Evolutionary conservation across 1,140 invertebrate species (phyloP), one percentile per base, ranked within the genome.

Genomic region (Metaphire vulgaris): DNA sequence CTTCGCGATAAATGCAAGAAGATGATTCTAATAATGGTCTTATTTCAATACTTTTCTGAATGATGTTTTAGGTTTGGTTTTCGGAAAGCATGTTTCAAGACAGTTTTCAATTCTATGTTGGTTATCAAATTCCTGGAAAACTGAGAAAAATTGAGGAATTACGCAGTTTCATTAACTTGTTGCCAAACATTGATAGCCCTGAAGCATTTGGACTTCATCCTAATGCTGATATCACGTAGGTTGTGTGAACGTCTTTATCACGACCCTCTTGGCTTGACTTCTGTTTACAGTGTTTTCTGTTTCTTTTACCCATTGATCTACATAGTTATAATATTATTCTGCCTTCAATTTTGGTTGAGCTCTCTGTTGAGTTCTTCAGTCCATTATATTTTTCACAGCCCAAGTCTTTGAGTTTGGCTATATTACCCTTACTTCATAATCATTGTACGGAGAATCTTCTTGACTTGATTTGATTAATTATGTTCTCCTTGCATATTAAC

Each of bases 171-270:
- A 96, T 98, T 69, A 92, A 92, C 80, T 90, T 89, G 80, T 87
- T 98, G 72, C 93, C 95, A 0, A 84, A 90, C 1, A 91, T 91
- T 15, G 96, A 98, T 84, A 93, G 93, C 1, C 96, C 96, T 0
- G 93, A 97, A 88, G 95, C 96, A 0, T 97, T 98, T 88, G 96
- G 96, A 21, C 87, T 98, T 26, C 95, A 98, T 87, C 87, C 91
- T 6, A 98, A 98, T 87, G 96, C 96, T 71, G 95, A 98, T 82
- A 98, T 98, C 72, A 97, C 95, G 83, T 97, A 88, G 88, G 85
- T 69, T 33, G 21, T 69, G 67, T 70, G 12, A n/a, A 1, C 0
- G 16, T 30, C 21, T 32, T 28, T 64, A 70, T 1, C 2, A n/a
- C 15, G 31, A 1, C 2, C 33, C 28, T 29, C 26, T 31, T 2